Conservation (phyloP, 1,140 invertebrate genomes). For the Rhopalosiphum padi region DNA sequence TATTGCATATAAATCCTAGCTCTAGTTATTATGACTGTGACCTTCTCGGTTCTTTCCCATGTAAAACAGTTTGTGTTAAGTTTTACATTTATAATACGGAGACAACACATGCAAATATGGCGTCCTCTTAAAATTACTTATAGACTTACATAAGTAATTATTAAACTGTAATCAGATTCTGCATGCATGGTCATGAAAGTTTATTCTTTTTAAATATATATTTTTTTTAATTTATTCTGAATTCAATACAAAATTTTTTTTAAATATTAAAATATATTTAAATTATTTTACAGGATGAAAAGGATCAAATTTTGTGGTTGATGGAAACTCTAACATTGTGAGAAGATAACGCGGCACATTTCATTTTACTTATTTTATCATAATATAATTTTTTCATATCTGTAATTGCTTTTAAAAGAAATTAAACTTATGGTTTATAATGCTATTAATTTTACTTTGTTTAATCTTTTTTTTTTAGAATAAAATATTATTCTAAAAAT, state of each 20-base stretch:
- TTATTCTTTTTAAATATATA: too few relatives aligned
- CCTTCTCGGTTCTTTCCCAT: too few relatives aligned
- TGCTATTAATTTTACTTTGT: not conserved
- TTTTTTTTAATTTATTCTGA: not conserved
- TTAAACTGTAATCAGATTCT: too few relatives aligned
- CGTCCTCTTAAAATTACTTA: too few relatives aligned
- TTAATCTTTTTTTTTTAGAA: not conserved
- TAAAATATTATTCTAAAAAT: not conserved
- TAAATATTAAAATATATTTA: not conserved
- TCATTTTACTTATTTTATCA: not conserved
- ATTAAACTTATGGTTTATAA: slow-evolving; percentile 5
- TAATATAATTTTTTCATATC: not conserved
- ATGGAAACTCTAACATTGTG: slow-evolving; percentile 42
- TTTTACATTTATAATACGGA: too few relatives aligned
- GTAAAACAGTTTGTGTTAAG: too few relatives aligned
- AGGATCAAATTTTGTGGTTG: slow-evolving; percentile 42
- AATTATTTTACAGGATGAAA: slow-evolving; percentile 44
- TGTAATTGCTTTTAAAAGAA: slow-evolving; percentile 10
- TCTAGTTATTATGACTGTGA: too few relatives aligned
- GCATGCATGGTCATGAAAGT: too few relatives aligned
- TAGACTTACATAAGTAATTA: too few relatives aligned
- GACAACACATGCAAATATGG: too few relatives aligned
- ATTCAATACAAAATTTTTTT: not conserved
- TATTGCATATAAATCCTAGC: too few relatives aligned
- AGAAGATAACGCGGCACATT: not conserved